Evolutionary conservation across 1,140 invertebrate genomes (phyloP), one percentile per base, ranked within the genome.

Genomic region (Plodia interpunctella): DNA sequence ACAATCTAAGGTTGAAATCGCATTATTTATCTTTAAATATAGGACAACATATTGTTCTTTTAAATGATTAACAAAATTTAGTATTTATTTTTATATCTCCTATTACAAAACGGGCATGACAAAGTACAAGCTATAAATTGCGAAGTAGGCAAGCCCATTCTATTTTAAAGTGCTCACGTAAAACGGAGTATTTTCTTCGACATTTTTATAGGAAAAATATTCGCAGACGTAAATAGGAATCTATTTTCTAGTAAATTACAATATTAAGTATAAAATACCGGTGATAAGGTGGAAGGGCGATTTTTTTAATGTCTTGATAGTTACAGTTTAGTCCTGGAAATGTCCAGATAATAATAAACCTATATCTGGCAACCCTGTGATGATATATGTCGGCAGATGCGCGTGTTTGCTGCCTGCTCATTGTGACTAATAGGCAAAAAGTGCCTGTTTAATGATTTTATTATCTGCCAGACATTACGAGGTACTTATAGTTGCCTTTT

Each of bases 131-230:
- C 49, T 20, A 51, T 51, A 51, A 51, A 51, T 51, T 51, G 49
- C 20, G 20, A 18, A 20, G 49, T 20, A 51, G 49, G 18, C 10
- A 49, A 51, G 18, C 49, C 17, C 18, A 20, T 20, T 51, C 49
- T 51, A 51, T 51, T 51, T 51, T 51, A 51, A 51, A 51, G 18
- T 10, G 18, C 49, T 51, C 49, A 51, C 17, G 49, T 51, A 19
- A 32, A 32, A 20, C 49, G 17, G 10, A 51, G 18, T 20, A 51
- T 51, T 51, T 51, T 8, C n/a, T 51, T 51, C 20, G 49, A 51
- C 18, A 51, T 51, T 51, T 20, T 51, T 51, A 51, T 51, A 1
- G 30, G 1, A 5, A 32, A 32, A 32, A 10, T 32, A 32, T 32
- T 32, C 1, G 30, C 30, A 32, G 30, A 32, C 9, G 8, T 32